Evolutionary conservation across 2,113 vertebrate genomes (phyloP).

Genomic region (Microtus richardsoni): DNA sequence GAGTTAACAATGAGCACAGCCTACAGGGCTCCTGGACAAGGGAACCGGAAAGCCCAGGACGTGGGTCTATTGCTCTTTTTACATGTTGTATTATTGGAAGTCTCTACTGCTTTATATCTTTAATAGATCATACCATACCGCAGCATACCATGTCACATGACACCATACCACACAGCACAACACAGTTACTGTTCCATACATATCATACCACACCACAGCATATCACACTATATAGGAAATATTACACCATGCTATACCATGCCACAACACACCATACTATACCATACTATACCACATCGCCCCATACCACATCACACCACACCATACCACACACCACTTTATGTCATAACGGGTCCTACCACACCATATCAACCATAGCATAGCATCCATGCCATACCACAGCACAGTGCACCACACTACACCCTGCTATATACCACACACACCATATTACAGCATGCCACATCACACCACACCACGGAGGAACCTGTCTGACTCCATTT

Average conservation of each 20-base stretch:
- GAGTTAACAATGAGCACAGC: neutral
- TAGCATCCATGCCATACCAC: neutral
- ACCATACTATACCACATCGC: too few species aligned
- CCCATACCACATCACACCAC: too few species aligned
- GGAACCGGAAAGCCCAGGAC: neutral
- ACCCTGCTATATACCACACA: too few species aligned
- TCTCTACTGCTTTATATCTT: neutral
- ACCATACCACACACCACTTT: too few species aligned
- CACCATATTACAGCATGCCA: too few species aligned
- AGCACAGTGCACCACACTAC: neutral
- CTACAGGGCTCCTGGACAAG: neutral
- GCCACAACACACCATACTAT: too few species aligned
- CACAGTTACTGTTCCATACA: neutral
- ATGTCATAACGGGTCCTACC: too few species aligned
- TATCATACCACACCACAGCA: neutral
- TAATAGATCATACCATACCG: too few species aligned
- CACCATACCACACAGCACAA: neutral
- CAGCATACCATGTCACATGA: too few species aligned
- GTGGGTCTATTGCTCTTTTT: rapidly evolving
- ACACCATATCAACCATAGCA: neutral
- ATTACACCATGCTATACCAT: too few species aligned
- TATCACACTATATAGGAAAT: too few species aligned
- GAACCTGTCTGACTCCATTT: neutral
- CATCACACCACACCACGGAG: neutral
- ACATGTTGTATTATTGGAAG: too few species aligned